These are phyloP conservation scores for Leucophenga montana DNA, from an alignment of 2,888 invertebrate genomes.

Conservation along the genomic window DNA sequence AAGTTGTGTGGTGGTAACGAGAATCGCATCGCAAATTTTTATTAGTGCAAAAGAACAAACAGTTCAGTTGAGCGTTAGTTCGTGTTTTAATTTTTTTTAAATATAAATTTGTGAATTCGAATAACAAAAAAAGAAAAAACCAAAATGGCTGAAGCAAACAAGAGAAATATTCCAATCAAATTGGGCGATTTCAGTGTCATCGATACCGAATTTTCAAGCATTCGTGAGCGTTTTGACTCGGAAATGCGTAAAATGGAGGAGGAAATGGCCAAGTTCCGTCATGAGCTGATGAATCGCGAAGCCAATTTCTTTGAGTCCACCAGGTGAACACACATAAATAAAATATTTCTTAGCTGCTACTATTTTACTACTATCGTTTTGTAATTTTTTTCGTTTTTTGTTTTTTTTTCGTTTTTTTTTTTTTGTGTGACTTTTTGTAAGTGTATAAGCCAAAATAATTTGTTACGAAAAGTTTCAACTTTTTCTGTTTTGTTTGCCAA, in stretches of 20 bases:
- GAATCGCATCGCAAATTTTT: conserved; percentile 27
- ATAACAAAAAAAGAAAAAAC: conserved; percentile 20
- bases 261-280: conserved; percentile 96
- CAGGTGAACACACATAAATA: conserved; percentile 77
- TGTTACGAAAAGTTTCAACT: no score
- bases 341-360: conserved; percentile 25
- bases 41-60: conserved; percentile 8
- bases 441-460: no score
- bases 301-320: conserved; percentile 93
- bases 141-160: conserved; percentile 88
- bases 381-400: background rate
- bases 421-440: background rate
- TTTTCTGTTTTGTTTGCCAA: no score
- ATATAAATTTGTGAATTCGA: background rate
- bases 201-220: conserved; percentile 96
- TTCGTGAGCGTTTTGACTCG: conserved; percentile 94
- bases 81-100: conserved; percentile 15
- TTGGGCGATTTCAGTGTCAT: conserved; percentile 95
- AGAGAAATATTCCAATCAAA: conserved; percentile 93
- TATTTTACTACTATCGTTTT: background rate
- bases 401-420: background rate
- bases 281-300: conserved; percentile 93
- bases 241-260: conserved; percentile 99
- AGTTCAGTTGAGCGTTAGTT: background rate
- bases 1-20: conserved; percentile 40